Percentiles rank a stretch among this genome's conserved stretches.
Evolutionary conservation across 2,888 invertebrate genomes (phyloP).

Genomic region (Ormyrus thymus): DNA sequence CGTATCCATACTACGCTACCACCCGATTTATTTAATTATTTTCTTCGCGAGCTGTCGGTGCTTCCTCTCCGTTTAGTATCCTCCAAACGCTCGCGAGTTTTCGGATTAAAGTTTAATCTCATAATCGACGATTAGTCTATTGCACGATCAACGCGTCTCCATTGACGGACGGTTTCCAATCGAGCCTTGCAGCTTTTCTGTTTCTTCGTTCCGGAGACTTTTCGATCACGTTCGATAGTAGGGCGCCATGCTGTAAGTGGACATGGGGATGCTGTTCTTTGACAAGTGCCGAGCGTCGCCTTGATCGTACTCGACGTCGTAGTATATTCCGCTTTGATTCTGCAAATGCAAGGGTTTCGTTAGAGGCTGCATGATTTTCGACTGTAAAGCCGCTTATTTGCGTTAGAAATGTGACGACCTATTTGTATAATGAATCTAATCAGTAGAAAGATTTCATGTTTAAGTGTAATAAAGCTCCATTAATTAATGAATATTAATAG

Average conservation of each 20-base stretch:
- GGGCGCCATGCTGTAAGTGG: slow-evolving; percentile 88
- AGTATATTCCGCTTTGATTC: slow-evolving; percentile 94
- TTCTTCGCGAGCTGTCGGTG: slow-evolving; percentile 2
- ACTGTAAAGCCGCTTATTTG: neutral
- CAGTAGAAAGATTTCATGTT: neutral
- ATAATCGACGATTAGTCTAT: slow-evolving; percentile 32
- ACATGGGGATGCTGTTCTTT: slow-evolving; percentile 82
- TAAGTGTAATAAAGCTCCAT: neutral
- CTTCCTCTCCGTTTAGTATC: neutral
- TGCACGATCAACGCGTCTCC: slow-evolving; percentile 19
- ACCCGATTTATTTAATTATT: slow-evolving; percentile 41
- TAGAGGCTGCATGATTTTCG: neutral
- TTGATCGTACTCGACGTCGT: slow-evolving; percentile 91
- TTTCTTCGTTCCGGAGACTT: neutral
- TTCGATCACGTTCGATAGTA: slow-evolving; percentile 77
- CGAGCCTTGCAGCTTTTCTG: neutral
- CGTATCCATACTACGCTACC: slow-evolving; percentile 39
- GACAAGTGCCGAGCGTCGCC: slow-evolving; percentile 77
- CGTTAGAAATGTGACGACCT: too few relatives aligned
- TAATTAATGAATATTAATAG: too few relatives aligned
- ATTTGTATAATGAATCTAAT: neutral
- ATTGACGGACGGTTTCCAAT: slow-evolving; percentile 14
- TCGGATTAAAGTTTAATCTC: slow-evolving; percentile 35
- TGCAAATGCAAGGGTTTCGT: slow-evolving; percentile 72
- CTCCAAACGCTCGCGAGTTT: neutral